A percentile compares a stretch with the other conserved stretches of the same genome.
Conservation (phyloP, 2,797 vertebrate species). For the Amblyraja radiata region DNA sequence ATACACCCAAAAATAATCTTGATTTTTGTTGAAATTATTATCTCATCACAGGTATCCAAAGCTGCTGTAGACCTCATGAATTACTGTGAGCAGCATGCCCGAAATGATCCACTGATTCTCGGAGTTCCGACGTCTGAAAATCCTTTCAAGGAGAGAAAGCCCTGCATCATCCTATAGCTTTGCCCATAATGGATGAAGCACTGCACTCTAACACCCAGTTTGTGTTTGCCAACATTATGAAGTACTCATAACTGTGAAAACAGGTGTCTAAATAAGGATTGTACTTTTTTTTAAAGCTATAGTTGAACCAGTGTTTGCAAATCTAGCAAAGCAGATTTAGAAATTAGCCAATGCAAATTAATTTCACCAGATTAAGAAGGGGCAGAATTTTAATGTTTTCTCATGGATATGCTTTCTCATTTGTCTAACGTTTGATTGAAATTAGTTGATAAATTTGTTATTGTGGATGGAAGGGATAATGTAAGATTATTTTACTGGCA, state of each 20-base stretch:
- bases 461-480: background rate
- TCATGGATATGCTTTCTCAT: conserved; percentile 28
- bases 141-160: conserved; percentile 97
- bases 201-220: background rate
- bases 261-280: conserved; percentile 23
- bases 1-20: background rate
- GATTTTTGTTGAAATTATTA: background rate
- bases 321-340: conserved; percentile 5
- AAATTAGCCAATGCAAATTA: conserved; percentile 1
- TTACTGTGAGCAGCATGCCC: conserved; percentile 90
- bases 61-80: conserved; percentile 90
- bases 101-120: conserved; percentile 84
- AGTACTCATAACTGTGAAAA: background rate
- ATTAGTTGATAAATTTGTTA: background rate
- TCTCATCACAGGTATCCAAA: conserved; percentile 74
- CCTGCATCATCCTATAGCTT: conserved; percentile 88
- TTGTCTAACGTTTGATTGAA: background rate
- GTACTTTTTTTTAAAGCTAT: conserved; percentile 13
- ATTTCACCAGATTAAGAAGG: background rate
- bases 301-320: background rate
- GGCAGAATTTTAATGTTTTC: background rate
- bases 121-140: conserved; percentile 92
- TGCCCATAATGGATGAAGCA: background rate
- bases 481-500: background rate
- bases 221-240: conserved; percentile 13